These are phyloP conservation scores for Tautogolabrus adspersus DNA, from an alignment of 2,113 vertebrate species.

Conservation along the genomic window DNA sequence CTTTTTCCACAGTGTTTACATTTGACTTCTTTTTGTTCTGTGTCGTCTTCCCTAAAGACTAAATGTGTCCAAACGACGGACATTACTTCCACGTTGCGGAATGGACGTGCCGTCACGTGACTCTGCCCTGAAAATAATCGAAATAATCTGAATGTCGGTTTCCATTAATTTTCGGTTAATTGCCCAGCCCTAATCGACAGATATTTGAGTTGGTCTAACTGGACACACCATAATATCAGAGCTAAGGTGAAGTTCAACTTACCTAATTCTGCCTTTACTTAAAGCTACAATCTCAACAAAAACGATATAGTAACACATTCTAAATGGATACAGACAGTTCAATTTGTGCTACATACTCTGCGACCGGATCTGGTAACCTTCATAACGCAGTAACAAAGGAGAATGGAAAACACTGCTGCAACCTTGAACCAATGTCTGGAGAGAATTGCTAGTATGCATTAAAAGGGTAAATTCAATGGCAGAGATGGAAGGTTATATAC, in stretches of 20 bases:
- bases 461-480: constrained; percentile 31
- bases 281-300: background rate
- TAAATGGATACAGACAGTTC: background rate
- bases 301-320: constrained; percentile 1
- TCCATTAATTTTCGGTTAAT: too few species aligned
- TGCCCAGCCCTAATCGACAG: background rate
- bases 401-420: background rate
- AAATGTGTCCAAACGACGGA: too few species aligned
- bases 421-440: constrained; percentile 10
- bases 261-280: constrained; percentile 10
- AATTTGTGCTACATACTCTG: background rate
- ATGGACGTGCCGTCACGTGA: too few species aligned
- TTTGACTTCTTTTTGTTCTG: too few species aligned
- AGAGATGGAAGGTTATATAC: constrained; percentile 22
- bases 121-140: too few species aligned
- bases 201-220: constrained; percentile 24
- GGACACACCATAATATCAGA: constrained; percentile 25
- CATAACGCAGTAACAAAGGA: constrained; percentile 9
- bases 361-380: constrained; percentile 1
- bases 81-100: too few species aligned
- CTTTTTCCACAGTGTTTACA: too few species aligned
- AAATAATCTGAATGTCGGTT: too few species aligned
- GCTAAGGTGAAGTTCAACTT: constrained; percentile 12
- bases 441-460: constrained; percentile 11
- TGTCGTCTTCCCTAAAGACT: too few species aligned